Evolutionary conservation across 1,140 invertebrate species (phyloP).

Genomic region (Musca domestica): DNA sequence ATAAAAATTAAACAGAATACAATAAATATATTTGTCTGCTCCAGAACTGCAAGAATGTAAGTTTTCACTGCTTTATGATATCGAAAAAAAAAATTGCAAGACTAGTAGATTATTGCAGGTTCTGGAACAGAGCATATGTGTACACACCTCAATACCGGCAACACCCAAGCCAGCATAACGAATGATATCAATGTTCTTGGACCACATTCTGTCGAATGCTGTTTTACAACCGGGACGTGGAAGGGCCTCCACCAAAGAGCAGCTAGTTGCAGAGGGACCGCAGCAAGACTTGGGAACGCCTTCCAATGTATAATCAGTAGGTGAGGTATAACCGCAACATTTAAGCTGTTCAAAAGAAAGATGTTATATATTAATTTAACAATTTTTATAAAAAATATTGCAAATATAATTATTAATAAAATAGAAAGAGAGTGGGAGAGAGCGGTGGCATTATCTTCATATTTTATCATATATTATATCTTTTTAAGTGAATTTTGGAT

Average conservation of each 20-base stretch:
- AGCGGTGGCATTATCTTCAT: too few species aligned
- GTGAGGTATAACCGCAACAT: conserved; percentile 62
- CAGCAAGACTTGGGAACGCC: conserved; percentile 53
- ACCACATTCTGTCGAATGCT: conserved; percentile 53
- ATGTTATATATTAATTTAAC: not conserved
- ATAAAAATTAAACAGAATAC: not conserved
- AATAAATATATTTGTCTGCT: too few species aligned
- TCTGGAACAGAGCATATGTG: not conserved
- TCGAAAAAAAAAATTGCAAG: too few species aligned
- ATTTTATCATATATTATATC: too few species aligned
- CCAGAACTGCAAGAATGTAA: too few species aligned
- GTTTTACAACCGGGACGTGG: conserved; percentile 54
- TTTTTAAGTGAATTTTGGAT: too few species aligned
- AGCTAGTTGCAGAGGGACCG: conserved; percentile 44
- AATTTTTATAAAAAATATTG: too few species aligned
- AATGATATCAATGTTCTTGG: conserved; percentile 57
- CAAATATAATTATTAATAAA: too few species aligned
- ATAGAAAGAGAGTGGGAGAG: too few species aligned
- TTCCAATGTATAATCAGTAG: conserved; percentile 52
- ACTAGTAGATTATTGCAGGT: too few species aligned
- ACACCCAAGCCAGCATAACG: conserved; percentile 66
- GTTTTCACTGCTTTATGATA: too few species aligned
- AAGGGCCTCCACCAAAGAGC: conserved; percentile 38
- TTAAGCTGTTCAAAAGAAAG: conserved; percentile 55
- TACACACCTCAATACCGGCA: conserved; percentile 64